Evolutionary conservation across 2,797 vertebrate species (phyloP).

Genomic region (Discoglossus pictus): DNA sequence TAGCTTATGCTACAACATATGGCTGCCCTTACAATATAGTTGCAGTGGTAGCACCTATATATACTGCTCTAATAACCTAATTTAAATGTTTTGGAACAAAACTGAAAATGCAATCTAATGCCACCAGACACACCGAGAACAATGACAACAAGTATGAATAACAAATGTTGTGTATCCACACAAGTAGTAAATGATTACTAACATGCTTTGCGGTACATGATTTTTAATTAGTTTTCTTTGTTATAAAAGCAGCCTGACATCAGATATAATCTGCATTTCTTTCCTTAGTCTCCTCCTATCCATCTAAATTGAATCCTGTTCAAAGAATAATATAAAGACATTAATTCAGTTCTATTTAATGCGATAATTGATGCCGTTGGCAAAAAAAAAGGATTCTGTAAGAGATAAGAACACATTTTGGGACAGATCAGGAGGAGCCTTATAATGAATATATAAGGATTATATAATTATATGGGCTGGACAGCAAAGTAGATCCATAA

Average conservation of each 20-base stretch:
- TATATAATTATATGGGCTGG: no score
- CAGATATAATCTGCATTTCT: constrained; percentile 39
- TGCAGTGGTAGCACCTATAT: no score
- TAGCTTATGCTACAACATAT: no score
- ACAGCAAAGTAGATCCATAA: no score
- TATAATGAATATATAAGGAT: no score
- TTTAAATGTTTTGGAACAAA: constrained; percentile 7
- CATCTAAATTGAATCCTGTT: constrained; percentile 54
- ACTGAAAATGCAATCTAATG: constrained; percentile 1
- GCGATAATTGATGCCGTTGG: constrained; percentile 9
- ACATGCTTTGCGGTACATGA: constrained; percentile 24
- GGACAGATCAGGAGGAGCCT: no score
- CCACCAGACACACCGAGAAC: constrained; percentile 26
- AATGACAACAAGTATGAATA: constrained; percentile 7
- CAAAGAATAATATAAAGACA: constrained; percentile 50
- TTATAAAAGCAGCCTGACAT: constrained; percentile 46
- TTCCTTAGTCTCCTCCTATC: constrained; percentile 53
- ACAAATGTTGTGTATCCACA: not conserved
- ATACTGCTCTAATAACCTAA: not conserved
- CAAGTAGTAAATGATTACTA: constrained; percentile 29
- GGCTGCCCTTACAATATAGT: no score
- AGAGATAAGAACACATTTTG: not conserved
- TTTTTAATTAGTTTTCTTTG: constrained; percentile 47
- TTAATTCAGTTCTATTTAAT: constrained; percentile 16
- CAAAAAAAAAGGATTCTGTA: constrained; percentile 1